Conservation (phyloP, 2,888 invertebrate genomes). For the Congeria kusceri region DNA sequence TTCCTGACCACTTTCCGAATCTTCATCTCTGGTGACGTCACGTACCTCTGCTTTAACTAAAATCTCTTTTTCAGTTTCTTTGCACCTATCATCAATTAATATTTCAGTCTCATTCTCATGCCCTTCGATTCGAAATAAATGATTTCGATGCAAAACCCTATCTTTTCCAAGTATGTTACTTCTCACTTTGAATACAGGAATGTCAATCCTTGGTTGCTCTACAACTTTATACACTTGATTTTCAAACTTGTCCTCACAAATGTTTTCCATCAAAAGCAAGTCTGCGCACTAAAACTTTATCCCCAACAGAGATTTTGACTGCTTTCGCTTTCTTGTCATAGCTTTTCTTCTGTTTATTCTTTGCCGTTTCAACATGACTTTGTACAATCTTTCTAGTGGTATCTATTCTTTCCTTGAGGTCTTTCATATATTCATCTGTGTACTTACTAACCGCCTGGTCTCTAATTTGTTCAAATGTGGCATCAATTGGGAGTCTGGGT, state of each 20-base stretch:
- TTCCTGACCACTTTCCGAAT: too few relatives aligned
- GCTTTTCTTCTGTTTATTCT: slow-evolving; percentile 11
- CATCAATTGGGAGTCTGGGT: slow-evolving; percentile 25
- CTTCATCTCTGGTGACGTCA: too few relatives aligned
- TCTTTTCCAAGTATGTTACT: not conserved
- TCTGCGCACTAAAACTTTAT: slow-evolving; percentile 31
- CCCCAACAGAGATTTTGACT: slow-evolving; percentile 12
- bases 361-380: slow-evolving; percentile 5
- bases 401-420: slow-evolving; percentile 13
- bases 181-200: slow-evolving; percentile 14
- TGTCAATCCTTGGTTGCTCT: slow-evolving; percentile 14
- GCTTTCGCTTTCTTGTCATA: slow-evolving; percentile 18
- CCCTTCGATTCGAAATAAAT: slow-evolving; percentile 7
- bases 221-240: slow-evolving; percentile 7
- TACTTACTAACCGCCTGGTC: not conserved
- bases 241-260: slow-evolving; percentile 24
- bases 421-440: slow-evolving; percentile 15
- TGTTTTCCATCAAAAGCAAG: slow-evolving; percentile 20
- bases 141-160: slow-evolving; percentile 22
- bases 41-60: too few relatives aligned
- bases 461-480: not conserved
- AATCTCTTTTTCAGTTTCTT: too few relatives aligned
- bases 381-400: slow-evolving; percentile 10
- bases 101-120: not conserved
- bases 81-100: too few relatives aligned